phyloP scores from a whole-genome alignment of 2,113 vertebrate species.

The Marcusenius ussheri region DNA sequence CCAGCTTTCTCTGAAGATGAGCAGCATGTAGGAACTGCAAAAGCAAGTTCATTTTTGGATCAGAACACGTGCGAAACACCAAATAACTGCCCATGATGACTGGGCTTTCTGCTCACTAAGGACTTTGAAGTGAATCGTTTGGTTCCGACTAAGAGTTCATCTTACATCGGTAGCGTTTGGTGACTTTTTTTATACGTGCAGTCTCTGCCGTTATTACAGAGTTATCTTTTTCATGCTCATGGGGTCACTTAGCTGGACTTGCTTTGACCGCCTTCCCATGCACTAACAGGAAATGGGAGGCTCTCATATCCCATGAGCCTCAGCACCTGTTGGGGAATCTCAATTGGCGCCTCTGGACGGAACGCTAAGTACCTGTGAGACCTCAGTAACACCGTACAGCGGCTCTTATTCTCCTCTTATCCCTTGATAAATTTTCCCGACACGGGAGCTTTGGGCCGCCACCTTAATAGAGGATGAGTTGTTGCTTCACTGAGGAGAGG shows the following conservation, averaged over 20 bases:
- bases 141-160: background rate
- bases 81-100: background rate
- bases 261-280: background rate
- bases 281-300: background rate
- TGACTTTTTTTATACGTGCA: background rate
- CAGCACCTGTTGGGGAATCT: background rate
- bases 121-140: background rate
- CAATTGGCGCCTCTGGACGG: background rate
- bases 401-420: background rate
- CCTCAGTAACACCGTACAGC: background rate
- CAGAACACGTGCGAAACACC: background rate
- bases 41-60: background rate
- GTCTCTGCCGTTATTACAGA: background rate
- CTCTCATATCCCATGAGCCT: background rate
- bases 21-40: background rate
- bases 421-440: background rate
- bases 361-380: background rate
- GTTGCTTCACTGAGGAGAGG: background rate
- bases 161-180: background rate
- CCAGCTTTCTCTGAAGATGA: background rate
- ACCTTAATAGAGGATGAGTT: background rate
- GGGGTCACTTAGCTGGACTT: background rate
- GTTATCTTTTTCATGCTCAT: background rate
- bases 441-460: background rate
- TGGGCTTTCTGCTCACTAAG: background rate